phyloP scores from a whole-genome alignment of 1,140 invertebrate species.

The Psix sp. region DNA sequence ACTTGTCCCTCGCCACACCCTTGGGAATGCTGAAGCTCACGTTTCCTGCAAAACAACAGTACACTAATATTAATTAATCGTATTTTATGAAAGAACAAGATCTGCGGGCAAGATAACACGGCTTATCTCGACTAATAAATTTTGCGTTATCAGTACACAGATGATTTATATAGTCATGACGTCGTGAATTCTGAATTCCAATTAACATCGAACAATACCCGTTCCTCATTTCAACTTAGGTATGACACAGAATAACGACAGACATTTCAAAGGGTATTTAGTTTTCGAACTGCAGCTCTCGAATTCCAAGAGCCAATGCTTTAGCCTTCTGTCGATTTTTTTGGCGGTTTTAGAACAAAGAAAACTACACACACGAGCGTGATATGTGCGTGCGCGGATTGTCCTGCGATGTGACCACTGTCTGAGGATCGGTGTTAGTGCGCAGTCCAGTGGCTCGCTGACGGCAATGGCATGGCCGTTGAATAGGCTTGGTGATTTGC shows the following conservation, averaged over 20 bases:
- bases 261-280: slow-evolving; percentile 20
- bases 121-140: no score
- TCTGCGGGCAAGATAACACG: slow-evolving; percentile 9
- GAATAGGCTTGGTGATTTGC: slow-evolving; percentile 70
- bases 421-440: slow-evolving; percentile 56
- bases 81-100: no score
- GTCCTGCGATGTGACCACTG: slow-evolving; percentile 36
- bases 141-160: no score
- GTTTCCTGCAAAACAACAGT: slow-evolving; percentile 79
- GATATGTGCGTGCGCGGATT: slow-evolving; percentile 37
- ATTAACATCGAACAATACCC: background rate
- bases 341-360: slow-evolving; percentile 72
- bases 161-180: no score
- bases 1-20: slow-evolving; percentile 87
- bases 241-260: background rate
- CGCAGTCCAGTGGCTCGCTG: slow-evolving; percentile 30
- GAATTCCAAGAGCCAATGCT: slow-evolving; percentile 70
- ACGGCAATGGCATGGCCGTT: slow-evolving; percentile 30
- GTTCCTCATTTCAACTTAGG: background rate
- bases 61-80: slow-evolving; percentile 36
- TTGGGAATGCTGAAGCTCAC: slow-evolving; percentile 90
- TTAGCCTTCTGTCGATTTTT: slow-evolving; percentile 64
- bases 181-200: no score
- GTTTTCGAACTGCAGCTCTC: slow-evolving; percentile 61
- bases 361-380: slow-evolving; percentile 34